Percentiles rank a stretch among this genome's conserved stretches.
These are phyloP conservation scores for Pseudomyrmex flavicornis DNA, from an alignment of 1,140 invertebrate genomes.

Conservation along the genomic window DNA sequence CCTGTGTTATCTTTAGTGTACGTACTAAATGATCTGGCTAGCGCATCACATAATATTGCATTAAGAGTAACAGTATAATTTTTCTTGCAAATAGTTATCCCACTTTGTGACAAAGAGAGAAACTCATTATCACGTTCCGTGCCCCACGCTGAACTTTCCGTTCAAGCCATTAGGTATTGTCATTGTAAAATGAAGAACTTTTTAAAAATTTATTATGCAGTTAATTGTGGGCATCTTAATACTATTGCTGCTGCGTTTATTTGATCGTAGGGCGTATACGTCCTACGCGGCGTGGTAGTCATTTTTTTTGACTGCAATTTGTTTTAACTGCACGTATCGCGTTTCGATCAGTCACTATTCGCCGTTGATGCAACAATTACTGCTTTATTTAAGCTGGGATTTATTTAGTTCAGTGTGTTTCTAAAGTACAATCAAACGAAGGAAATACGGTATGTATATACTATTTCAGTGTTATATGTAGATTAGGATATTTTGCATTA, in stretches of 20 bases:
- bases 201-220: neutral
- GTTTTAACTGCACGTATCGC: no score
- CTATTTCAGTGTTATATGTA: slow-evolving; percentile 23
- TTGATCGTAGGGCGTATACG: no score
- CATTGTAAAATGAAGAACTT: no score
- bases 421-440: slow-evolving; percentile 6
- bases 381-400: neutral
- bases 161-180: slow-evolving; percentile 24
- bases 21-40: neutral
- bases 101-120: no score
- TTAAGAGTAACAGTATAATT: no score
- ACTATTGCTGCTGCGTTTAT: no score
- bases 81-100: no score
- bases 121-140: neutral
- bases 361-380: neutral
- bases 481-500: neutral
- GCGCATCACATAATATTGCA: no score
- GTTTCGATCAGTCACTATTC: neutral
- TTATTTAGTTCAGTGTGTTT: slow-evolving; percentile 8
- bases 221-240: no score
- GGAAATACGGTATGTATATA: slow-evolving; percentile 15
- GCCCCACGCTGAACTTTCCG: neutral
- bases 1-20: neutral
- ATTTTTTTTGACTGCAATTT: no score
- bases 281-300: no score